phyloP scores from a whole-genome alignment of 2,113 vertebrate genomes.

The Coreoperca whiteheadi region DNA sequence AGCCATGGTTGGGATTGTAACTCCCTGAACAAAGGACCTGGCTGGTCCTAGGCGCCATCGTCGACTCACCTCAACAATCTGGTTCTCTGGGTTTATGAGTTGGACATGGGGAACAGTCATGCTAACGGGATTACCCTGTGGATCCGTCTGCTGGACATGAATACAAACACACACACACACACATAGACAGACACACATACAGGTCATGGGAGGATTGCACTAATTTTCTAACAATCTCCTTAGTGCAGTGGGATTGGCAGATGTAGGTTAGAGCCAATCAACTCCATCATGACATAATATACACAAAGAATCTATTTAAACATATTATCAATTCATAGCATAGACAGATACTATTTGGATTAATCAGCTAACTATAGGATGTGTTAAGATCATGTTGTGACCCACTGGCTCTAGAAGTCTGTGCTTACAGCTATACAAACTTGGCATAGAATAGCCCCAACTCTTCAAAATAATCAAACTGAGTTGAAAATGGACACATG shows the following conservation, averaged over 20 bases:
- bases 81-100: constrained; percentile 99
- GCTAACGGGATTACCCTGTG: constrained; percentile 89
- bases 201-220: constrained; percentile 59
- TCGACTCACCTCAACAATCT: constrained; percentile 95
- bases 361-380: neutral
- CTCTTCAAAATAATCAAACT: neutral
- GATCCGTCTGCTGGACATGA: constrained; percentile 86
- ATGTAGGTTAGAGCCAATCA: constrained; percentile 51
- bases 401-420: neutral
- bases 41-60: neutral
- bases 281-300: neutral
- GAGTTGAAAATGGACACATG: no score
- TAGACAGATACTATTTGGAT: no score
- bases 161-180: constrained; percentile 9
- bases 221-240: constrained; percentile 58
- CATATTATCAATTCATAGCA: neutral
- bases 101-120: constrained; percentile 97
- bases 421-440: neutral
- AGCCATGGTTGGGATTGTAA: neutral
- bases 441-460: neutral
- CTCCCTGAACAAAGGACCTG: neutral
- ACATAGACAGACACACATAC: constrained; percentile 29
- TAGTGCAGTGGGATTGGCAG: constrained; percentile 45
- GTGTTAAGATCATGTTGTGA: neutral
- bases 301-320: neutral